A percentile compares a stretch with the other conserved stretches of the same genome.
These are phyloP conservation scores for Goniozus legneri DNA, from an alignment of 1,140 invertebrate species.

Conservation along the genomic window DNA sequence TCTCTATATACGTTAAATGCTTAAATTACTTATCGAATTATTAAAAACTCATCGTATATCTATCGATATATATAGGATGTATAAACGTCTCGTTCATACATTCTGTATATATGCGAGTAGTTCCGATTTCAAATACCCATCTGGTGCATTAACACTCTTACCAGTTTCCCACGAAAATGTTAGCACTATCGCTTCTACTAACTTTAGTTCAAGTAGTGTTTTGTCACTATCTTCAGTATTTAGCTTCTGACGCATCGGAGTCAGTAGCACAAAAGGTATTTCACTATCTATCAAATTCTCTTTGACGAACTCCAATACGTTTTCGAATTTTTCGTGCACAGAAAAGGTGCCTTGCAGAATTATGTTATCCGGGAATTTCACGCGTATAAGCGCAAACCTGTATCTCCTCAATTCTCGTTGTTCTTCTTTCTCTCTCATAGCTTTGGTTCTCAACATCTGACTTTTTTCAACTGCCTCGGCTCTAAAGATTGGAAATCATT, in stretches of 20 bases:
- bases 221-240: slow-evolving; percentile 61
- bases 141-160: slow-evolving; percentile 53
- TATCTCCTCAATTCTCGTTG: slow-evolving; percentile 75
- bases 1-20: too few relatives aligned
- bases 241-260: slow-evolving; percentile 63
- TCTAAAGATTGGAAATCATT: slow-evolving; percentile 48
- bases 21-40: too few relatives aligned
- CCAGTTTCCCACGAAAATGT: slow-evolving; percentile 63
- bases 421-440: slow-evolving; percentile 87
- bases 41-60: too few relatives aligned
- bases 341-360: slow-evolving; percentile 83
- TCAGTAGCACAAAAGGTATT: slow-evolving; percentile 64
- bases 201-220: slow-evolving; percentile 65
- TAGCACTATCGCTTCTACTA: slow-evolving; percentile 74
- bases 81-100: too few relatives aligned
- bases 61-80: too few relatives aligned
- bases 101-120: slow-evolving; percentile 67
- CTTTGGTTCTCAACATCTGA: slow-evolving; percentile 83
- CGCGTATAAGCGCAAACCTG: slow-evolving; percentile 77
- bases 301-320: slow-evolving; percentile 70
- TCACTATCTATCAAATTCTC: slow-evolving; percentile 66
- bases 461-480: slow-evolving; percentile 75
- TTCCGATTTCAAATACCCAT: slow-evolving; percentile 70
- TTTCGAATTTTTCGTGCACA: slow-evolving; percentile 69
- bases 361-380: slow-evolving; percentile 84